Base-by-base conservation (phyloP, 2,888 invertebrate species). In the Drosophila infuscata region DNA sequence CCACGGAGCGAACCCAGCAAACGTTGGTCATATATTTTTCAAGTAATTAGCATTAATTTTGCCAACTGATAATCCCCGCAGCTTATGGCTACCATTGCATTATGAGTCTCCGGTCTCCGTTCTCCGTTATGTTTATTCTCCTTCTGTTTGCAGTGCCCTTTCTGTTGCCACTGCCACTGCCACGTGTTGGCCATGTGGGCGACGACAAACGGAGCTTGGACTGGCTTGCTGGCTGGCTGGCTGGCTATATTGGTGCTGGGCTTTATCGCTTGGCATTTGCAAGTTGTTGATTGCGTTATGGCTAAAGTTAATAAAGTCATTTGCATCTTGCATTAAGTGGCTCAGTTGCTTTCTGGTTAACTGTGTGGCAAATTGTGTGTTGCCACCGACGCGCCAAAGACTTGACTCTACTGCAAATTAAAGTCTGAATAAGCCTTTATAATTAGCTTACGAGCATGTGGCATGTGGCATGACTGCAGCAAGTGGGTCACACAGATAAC, bases 1-100 rank as follows among this genome's bases (percentile, higher is more conserved):
- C 20, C 36, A 36, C 46, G 29, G 46, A 20, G 30, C n/a, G 52
- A 54, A 7, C 29, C 33, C 67, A 32, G 60, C 77, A 76, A 83
- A 70, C 74, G 81, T 74, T 82, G 75, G 79, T 80, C 89, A 91
- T 91, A 90, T 88, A 90, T 91, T 91, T 87, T 89, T 87, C 86
- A 90, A 90, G 90, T 91, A 91, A 91, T 91, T 91, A 91, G 91
- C 90, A 91, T 91, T 91, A 91, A 91, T 91, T 91, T 90, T 83
- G 79, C 90, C 85, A 89, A 90, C 91, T 90, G 86, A 86, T 86
- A 88, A 79, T 86, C 75, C 84, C 74, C 62, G 68, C 58, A 70
- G 77, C 83, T 79, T 81, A 71, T 56, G 69, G 70, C 65, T 54
- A 43, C 58, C 67, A 74, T 70, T 70, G 74, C 74, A 58, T 56